These are phyloP conservation scores for Teleogryllus oceanicus DNA, from an alignment of 2,888 invertebrate species.

Conservation along the genomic window DNA sequence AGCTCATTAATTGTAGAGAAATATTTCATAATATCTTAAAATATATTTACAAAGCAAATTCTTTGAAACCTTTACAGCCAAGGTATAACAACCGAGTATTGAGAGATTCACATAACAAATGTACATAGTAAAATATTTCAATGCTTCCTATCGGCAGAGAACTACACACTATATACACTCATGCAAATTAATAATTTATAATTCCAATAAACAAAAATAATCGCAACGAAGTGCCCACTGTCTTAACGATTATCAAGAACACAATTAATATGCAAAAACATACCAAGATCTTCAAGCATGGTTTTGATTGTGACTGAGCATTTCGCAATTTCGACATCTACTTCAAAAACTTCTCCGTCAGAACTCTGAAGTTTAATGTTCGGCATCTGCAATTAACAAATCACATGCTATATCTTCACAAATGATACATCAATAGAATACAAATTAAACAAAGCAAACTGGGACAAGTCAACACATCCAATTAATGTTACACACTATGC, in stretches of 20 bases:
- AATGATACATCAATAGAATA: background rate
- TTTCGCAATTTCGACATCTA: conserved; percentile 95
- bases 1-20: too few species aligned
- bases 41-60: too few species aligned
- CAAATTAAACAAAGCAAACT: background rate
- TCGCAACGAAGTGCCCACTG: background rate
- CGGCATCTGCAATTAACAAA: conserved; percentile 66
- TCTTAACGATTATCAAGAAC: too few species aligned
- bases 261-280: conserved; percentile 24
- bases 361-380: conserved; percentile 92
- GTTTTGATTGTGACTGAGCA: conserved; percentile 98
- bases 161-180: too few species aligned
- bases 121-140: too few species aligned
- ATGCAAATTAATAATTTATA: too few species aligned
- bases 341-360: conserved; percentile 92
- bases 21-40: too few species aligned
- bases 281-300: conserved; percentile 89
- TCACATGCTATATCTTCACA: background rate
- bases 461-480: background rate
- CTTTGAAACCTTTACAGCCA: too few species aligned
- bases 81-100: too few species aligned
- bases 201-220: background rate
- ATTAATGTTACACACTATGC: background rate
- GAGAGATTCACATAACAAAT: too few species aligned
- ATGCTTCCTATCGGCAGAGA: too few species aligned